These are phyloP conservation scores for Fukomys damarensis DNA, from an alignment of 2,113 vertebrate genomes.

Conservation along the genomic window DNA sequence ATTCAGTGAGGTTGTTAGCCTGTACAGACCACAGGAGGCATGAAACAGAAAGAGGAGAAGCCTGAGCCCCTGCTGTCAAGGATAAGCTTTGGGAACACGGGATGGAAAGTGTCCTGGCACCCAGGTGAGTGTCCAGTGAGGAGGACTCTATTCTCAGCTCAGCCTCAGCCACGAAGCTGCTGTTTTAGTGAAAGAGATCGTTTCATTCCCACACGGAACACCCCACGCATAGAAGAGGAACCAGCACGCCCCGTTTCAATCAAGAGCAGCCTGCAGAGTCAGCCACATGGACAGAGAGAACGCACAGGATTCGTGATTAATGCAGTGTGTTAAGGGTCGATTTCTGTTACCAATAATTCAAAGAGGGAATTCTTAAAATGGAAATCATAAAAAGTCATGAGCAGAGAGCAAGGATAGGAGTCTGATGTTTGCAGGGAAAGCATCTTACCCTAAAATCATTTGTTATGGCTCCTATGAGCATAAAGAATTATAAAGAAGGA, in stretches of 20 bases:
- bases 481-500: background rate
- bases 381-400: constrained; percentile 3
- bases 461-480: background rate
- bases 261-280: background rate
- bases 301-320: background rate
- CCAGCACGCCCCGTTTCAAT: background rate
- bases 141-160: constrained; percentile 44
- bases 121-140: background rate
- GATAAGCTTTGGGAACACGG: background rate
- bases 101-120: background rate
- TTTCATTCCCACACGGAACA: constrained; percentile 5
- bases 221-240: background rate
- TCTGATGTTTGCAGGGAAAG: background rate
- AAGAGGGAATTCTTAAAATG: background rate
- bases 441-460: background rate
- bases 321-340: background rate
- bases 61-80: background rate
- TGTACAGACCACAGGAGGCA: background rate
- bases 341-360: constrained; percentile 9
- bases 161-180: background rate
- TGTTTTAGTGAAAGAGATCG: constrained; percentile 31
- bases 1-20: constrained; percentile 47
- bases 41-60: background rate
- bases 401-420: background rate
- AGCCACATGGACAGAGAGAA: background rate